Conservation (phyloP, 2,797 vertebrate species). For the Ibycter americanus region DNA sequence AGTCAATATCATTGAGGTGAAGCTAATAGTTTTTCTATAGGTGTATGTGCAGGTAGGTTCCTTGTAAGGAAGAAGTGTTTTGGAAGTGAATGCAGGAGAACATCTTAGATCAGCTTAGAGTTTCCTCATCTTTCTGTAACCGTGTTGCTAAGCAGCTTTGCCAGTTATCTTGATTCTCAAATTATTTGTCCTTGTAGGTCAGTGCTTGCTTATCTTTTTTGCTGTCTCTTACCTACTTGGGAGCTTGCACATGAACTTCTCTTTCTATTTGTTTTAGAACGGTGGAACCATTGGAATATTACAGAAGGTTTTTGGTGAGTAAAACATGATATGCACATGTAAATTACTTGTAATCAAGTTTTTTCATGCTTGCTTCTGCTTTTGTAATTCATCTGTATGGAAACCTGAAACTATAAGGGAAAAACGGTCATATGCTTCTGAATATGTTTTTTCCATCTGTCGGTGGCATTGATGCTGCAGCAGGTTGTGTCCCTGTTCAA, state of each 20-base stretch:
- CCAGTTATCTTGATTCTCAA: background rate
- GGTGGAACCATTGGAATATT: slow-evolving; percentile 94
- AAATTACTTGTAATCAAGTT: background rate
- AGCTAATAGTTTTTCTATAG: background rate
- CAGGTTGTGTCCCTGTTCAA: background rate
- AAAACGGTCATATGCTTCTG: background rate
- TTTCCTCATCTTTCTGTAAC: background rate
- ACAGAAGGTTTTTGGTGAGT: slow-evolving; percentile 93
- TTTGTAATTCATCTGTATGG: background rate
- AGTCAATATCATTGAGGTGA: background rate
- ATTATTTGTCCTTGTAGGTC: background rate
- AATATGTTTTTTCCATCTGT: background rate
- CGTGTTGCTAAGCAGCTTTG: background rate
- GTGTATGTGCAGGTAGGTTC: background rate
- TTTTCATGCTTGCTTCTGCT: background rate
- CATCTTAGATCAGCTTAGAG: background rate
- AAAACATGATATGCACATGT: background rate
- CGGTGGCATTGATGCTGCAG: background rate
- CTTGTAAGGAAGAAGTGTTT: background rate
- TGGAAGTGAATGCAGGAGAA: background rate
- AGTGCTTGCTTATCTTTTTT: background rate
- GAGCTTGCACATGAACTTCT: background rate
- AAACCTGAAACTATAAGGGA: background rate
- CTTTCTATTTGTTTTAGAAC: slow-evolving; percentile 79
- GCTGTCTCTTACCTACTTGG: fast-evolving